phyloP scores from a whole-genome alignment of 2,113 vertebrate genomes.

The Rattus norvegicus region GRCr8 NC_086019.1:131459001-131459500 shows the following conservation, averaged over 20 bases:
- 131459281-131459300: neutral
- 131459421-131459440: neutral
- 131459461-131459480: neutral
- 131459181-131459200: slow-evolving; percentile 44
- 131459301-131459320: neutral
- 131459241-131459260: slow-evolving; percentile 43
- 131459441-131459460: neutral
- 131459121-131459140: neutral
- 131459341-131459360: neutral
- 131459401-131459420: neutral
- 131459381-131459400: neutral
- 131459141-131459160: neutral
- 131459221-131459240: slow-evolving; percentile 46
- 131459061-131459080: slow-evolving; percentile 40
- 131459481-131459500: neutral
- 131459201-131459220: slow-evolving; percentile 59
- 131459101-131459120: too few species aligned
- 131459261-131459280: neutral
- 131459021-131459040: slow-evolving; percentile 37
- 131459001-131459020: slow-evolving; percentile 5
- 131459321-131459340: neutral
- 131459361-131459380: neutral
- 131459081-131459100: neutral
- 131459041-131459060: slow-evolving; percentile 2
- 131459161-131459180: slow-evolving; percentile 56